phyloP scores from a whole-genome alignment of 2,113 vertebrate species.

The Vireo altiloquus region DNA sequence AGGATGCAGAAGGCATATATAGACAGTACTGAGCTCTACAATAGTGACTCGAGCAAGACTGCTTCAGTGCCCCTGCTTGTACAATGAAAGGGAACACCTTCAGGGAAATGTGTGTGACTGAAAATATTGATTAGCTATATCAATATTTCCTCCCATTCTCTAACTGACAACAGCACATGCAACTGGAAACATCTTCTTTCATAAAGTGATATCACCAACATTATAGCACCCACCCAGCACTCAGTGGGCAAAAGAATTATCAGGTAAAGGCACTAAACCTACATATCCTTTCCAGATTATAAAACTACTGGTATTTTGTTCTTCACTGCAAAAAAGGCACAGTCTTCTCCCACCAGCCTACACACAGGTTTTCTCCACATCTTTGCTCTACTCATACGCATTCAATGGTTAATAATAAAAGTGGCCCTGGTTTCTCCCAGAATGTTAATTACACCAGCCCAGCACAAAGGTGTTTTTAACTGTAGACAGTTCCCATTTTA shows the following conservation, averaged over 20 bases:
- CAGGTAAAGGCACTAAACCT: not conserved
- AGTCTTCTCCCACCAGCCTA: not conserved
- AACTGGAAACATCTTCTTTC: not conserved
- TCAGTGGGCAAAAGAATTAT: not conserved
- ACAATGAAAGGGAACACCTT: not conserved
- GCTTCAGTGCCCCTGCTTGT: not conserved
- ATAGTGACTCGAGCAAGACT: rapidly evolving
- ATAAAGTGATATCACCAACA: not conserved
- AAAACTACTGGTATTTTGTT: not conserved
- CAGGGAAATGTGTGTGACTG: not conserved
- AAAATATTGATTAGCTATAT: not conserved
- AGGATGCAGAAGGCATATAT: not conserved
- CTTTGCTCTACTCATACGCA: not conserved
- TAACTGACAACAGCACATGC: not conserved
- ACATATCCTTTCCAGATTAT: not conserved
- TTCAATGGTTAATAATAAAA: not conserved
- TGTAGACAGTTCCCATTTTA: not conserved
- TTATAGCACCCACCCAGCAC: not conserved
- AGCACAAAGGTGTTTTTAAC: not conserved
- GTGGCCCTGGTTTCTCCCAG: not conserved
- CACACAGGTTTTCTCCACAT: not conserved
- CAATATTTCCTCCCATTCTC: not conserved
- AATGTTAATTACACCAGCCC: not conserved
- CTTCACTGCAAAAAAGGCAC: not conserved
- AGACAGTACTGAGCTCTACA: not conserved